Base-by-base conservation (phyloP, 2,113 vertebrate species). In the Hippocampus barbouri region DNA sequence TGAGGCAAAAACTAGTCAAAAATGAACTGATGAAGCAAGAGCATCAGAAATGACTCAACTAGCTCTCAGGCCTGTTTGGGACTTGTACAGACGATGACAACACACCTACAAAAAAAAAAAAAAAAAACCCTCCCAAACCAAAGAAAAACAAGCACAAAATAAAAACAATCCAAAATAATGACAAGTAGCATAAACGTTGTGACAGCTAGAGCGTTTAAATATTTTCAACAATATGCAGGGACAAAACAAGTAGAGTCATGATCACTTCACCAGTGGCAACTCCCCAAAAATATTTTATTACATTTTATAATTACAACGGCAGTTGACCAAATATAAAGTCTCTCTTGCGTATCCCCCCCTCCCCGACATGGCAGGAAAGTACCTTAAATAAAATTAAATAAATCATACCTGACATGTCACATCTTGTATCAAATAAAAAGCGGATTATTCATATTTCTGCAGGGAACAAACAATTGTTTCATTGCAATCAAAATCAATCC, bases 301-400 rank as follows among this genome's bases (percentile, higher is more conserved):
- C n/a, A 84, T 66, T 23, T 78, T 10, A 45, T 69, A 43, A 41
- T 68, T 79, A 74, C 83, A 66, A 83, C 8, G 43, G 64, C 63
- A 79, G 77, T 41, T 59, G 70, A 83, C 57, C 57, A 23, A 57
- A 49, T 70, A 69, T 73, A 80, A 56, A 74, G 8, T 14, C 43
- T 75, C 30, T 60, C 59, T 63, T 23, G 20, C 0, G 34, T 63
- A 41, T 2, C 2, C 16, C 21, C 27, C 20, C 38, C 1, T 15
- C 15, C 4, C 23, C 8, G 51, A 64, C 66, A 61, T 4, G 16
- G 54, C 21, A 57, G 34, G 23, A 66, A 73, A 70, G 1, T 65
- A 72, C 38, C 16, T 38, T 62, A 72, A 74, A 76, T 38, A 40
- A 73, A 69, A 23, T 61, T 61, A 47, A 66, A 47, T 15, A 10